These are phyloP conservation scores for Gallinago undulata DNA, from an alignment of 2,113 vertebrate genomes.

Conservation along the genomic window DNA sequence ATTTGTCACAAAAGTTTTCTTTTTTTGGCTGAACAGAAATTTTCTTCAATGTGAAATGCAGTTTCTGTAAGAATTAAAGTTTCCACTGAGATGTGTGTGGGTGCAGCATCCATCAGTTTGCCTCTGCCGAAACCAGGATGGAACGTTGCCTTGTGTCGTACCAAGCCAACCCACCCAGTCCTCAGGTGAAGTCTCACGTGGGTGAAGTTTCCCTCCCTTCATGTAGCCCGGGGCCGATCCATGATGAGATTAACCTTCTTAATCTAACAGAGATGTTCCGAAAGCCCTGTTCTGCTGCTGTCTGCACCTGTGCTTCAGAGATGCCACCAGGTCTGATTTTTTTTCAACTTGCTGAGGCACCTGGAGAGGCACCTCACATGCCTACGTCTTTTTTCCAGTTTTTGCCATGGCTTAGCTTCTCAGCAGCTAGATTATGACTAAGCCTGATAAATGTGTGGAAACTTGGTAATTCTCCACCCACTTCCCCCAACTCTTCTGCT, in stretches of 20 bases:
- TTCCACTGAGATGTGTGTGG: background rate
- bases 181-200: background rate
- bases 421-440: conserved; percentile 55
- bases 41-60: background rate
- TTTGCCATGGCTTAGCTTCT: conserved; percentile 28
- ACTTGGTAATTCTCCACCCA: conserved; percentile 57
- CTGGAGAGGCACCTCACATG: background rate
- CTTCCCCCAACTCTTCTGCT: conserved; percentile 44
- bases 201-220: background rate
- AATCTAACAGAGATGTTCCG: background rate
- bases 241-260: background rate
- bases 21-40: background rate
- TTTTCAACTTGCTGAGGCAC: background rate
- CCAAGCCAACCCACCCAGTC: background rate
- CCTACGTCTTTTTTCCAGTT: background rate
- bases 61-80: background rate
- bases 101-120: background rate
- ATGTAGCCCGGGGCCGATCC: background rate
- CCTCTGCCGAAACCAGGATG: background rate
- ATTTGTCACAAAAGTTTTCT: background rate
- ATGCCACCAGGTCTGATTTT: background rate
- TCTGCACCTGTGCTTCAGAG: background rate
- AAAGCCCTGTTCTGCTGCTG: background rate
- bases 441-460: conserved; percentile 51
- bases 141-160: background rate